phyloP scores from a whole-genome alignment of 2,888 invertebrate species.

The Elaeidobius kamerunicus region DNA sequence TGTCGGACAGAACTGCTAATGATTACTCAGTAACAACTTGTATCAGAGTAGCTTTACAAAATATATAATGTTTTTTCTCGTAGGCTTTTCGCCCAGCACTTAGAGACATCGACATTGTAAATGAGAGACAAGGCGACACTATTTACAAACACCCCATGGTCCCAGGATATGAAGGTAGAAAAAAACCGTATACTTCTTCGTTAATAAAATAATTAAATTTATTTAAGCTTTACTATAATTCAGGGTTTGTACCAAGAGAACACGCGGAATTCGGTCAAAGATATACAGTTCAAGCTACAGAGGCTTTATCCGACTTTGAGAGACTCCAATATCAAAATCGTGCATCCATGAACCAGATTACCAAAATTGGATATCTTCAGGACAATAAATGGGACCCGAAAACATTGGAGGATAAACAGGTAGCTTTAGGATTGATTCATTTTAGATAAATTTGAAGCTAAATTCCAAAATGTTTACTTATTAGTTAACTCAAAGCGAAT shows the following conservation, averaged over 20 bases:
- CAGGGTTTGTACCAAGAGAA: conserved; percentile 64
- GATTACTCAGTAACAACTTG: conserved; percentile 62
- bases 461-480: conserved; percentile 13
- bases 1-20: conserved; percentile 61
- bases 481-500: conserved; percentile 66
- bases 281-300: conserved; percentile 68
- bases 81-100: conserved; percentile 62
- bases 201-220: no score
- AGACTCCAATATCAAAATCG: conserved; percentile 57
- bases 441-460: background rate
- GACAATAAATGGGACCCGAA: conserved; percentile 62
- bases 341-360: conserved; percentile 58
- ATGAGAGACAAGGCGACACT: conserved; percentile 63
- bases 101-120: conserved; percentile 64
- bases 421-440: conserved; percentile 47
- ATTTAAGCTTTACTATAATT: no score
- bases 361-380: conserved; percentile 59
- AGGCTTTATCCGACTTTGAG: conserved; percentile 71
- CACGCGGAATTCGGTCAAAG: conserved; percentile 68
- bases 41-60: background rate
- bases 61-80: conserved; percentile 19
- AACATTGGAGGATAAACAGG: conserved; percentile 60
- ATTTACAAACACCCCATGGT: conserved; percentile 70
- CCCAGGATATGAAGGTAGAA: conserved; percentile 73
- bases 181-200: background rate